Conservation (phyloP, 2,888 invertebrate species). For the Mythimna pallens region DNA sequence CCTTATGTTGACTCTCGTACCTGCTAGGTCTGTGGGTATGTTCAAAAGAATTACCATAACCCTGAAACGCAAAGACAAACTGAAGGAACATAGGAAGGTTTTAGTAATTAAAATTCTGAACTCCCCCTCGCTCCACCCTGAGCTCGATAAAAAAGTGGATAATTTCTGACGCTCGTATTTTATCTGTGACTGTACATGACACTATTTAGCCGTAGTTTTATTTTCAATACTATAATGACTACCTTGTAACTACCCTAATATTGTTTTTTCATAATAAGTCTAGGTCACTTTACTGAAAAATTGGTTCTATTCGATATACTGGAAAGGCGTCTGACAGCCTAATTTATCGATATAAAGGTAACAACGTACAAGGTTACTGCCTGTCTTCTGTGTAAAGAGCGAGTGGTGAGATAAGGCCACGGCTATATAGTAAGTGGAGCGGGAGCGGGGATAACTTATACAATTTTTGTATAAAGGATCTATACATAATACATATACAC, state of each 20-base stretch:
- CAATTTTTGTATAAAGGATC: not conserved
- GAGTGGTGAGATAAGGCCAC: not conserved
- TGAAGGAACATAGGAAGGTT: too few species aligned
- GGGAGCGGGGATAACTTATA: not conserved
- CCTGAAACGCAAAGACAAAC: too few species aligned
- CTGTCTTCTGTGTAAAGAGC: conserved; percentile 38
- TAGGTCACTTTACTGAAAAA: conserved; percentile 36
- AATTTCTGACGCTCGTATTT: not conserved
- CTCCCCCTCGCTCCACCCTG: too few species aligned
- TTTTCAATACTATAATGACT: too few species aligned
- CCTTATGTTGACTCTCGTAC: too few species aligned
- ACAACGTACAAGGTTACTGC: conserved; percentile 28
- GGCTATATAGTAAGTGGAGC: not conserved
- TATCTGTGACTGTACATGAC: not conserved
- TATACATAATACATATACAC: too few species aligned
- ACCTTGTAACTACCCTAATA: not conserved
- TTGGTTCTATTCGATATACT: conserved; percentile 13
- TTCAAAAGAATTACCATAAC: too few species aligned
- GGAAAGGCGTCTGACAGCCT: conserved; percentile 40
- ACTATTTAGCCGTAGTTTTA: not conserved
- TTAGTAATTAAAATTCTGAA: too few species aligned
- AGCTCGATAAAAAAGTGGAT: too few species aligned
- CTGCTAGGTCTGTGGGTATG: too few species aligned
- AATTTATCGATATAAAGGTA: conserved; percentile 59
- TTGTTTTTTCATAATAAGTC: conserved; percentile 25